Base-by-base conservation (phyloP, 2,888 invertebrate species). In the Agrochola lota region DNA sequence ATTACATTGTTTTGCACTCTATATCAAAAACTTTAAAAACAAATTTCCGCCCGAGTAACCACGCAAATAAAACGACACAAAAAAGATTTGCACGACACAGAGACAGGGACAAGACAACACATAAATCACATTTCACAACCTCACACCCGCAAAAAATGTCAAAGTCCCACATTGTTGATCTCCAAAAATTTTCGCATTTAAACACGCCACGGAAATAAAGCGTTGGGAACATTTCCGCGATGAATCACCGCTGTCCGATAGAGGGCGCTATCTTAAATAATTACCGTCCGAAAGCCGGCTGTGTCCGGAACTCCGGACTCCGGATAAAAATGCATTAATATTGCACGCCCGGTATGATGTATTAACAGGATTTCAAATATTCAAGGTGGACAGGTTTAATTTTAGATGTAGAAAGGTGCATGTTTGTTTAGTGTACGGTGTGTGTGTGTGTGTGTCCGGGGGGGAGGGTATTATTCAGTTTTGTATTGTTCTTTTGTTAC, bases 281-380 rank as follows among this genome's bases (percentile, higher is more conserved):
- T 88, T 85, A 88, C 88, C 71, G 72, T 55, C 73, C 62, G 35
- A 87, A 81, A 77, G 46, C 81, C 69, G 62, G 68, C 26, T 8
- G 15, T 67, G 78, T 74, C 74, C 74, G 59, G 81, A 60, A 46
- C 71, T 49, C 43, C 60, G 72, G 77, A 59, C 12, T 83, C 76
- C 78, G 76, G 78, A 64, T 71, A 88, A 87, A 88, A 86, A 85
- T 86, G 88, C 88, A 88, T 88, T 87, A 88, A 88, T 87, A 83
- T 86, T 88, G 87, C 87, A 88, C 43, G 59, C 63, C 17, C 43
- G 30, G 72, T 67, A 73, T 83, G 77, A 81, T 75, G 84, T 78
- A 85, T 84, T 79, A 80, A 81, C 62, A 3, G 26, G 11, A 23
- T 23, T 57, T 83, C 15, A 78, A 78, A 83, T 83, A 83, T 87